These are phyloP conservation scores for Thymelicus sylvestris DNA, from an alignment of 2,888 invertebrate genomes.

Conservation along the genomic window DNA sequence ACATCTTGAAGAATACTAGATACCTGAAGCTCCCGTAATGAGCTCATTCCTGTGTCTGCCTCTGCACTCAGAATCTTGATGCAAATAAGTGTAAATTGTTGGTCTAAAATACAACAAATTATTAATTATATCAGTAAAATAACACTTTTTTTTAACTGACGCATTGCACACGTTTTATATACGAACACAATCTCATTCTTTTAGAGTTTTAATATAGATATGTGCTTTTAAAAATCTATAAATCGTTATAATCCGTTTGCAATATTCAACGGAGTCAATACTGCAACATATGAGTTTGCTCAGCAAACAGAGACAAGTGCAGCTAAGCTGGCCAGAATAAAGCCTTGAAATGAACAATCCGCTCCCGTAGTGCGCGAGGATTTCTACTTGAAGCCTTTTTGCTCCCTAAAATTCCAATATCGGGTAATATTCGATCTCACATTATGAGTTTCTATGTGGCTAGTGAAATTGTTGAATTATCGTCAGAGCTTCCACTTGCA, in stretches of 20 bases:
- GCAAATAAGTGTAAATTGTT: no score
- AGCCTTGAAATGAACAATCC: constrained; percentile 35
- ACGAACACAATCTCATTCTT: no score
- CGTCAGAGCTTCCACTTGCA: background rate
- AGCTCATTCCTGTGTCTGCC: no score
- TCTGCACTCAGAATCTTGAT: no score
- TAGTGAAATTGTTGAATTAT: background rate
- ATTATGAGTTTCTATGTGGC: constrained; percentile 4
- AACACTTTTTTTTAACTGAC: no score
- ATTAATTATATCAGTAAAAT: no score
- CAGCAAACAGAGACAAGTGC: constrained; percentile 33
- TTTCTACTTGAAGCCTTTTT: constrained; percentile 34
- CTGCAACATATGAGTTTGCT: constrained; percentile 33
- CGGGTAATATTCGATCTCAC: constrained; percentile 23
- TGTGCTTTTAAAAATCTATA: background rate
- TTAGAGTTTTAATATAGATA: constrained; percentile 11
- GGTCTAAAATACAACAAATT: no score
- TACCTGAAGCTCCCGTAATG: no score
- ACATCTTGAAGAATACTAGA: no score
- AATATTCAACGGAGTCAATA: constrained; percentile 33
- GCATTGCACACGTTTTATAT: no score
- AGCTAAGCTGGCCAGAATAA: constrained; percentile 29
- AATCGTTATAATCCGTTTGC: constrained; percentile 18
- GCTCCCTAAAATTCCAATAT: constrained; percentile 34
- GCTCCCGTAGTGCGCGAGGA: constrained; percentile 21